Percentiles rank a stretch among this genome's conserved stretches.
These are phyloP conservation scores for Grus americana DNA, from an alignment of 2,113 vertebrate species.

Conservation along the genomic window DNA sequence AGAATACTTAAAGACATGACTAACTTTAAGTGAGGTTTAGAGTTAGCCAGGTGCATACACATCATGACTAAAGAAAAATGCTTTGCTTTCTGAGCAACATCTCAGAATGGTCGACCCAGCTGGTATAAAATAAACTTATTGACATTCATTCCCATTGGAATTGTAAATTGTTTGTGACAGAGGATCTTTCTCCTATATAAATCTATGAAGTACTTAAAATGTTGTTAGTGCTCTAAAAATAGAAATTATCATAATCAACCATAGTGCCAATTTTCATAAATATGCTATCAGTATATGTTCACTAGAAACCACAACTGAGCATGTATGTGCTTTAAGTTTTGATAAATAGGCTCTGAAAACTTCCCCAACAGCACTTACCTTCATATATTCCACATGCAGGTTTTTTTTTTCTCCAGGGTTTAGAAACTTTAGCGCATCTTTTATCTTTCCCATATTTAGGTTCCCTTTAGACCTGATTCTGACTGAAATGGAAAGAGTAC, in stretches of 20 bases:
- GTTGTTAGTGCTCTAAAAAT: not conserved
- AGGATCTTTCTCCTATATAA: not conserved
- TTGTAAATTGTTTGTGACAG: not conserved
- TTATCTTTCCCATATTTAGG: not conserved
- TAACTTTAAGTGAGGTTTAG: not conserved
- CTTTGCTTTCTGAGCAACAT: not conserved
- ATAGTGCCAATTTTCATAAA: not conserved
- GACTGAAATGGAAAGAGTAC: not conserved
- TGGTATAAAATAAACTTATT: not conserved
- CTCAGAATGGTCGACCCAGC: not conserved
- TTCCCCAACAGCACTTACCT: not conserved
- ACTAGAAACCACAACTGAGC: not conserved
- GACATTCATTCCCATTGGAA: not conserved
- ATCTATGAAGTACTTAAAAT: not conserved
- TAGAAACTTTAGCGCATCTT: not conserved
- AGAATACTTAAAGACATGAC: not conserved
- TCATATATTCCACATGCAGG: not conserved
- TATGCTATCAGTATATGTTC: not conserved
- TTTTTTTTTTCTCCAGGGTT: not conserved
- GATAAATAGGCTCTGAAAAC: not conserved
- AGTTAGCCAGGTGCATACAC: not conserved
- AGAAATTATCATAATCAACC: not conserved
- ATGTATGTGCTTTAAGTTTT: not conserved
- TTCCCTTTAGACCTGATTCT: not conserved
- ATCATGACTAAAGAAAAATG: not conserved